Evolutionary conservation across 1,140 invertebrate species (phyloP).

Genomic region (Temnothorax longispinosus): DNA sequence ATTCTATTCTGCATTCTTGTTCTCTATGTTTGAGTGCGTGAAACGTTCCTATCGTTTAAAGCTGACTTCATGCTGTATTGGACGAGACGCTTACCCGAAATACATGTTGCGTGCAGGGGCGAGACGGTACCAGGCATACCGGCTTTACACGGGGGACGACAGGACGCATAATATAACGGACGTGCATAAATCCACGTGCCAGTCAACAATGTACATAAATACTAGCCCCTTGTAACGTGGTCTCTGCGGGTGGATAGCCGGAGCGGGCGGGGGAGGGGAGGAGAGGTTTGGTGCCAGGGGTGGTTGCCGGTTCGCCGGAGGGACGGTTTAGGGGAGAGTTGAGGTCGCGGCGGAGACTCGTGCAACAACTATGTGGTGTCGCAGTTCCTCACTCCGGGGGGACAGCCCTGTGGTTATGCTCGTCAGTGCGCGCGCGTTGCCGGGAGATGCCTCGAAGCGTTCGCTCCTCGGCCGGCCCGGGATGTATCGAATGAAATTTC

Average conservation of each 20-base stretch:
- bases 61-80: constrained; percentile 64
- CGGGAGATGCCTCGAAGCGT: constrained; percentile 24
- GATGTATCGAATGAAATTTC: constrained; percentile 68
- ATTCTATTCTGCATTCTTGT: background rate
- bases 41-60: constrained; percentile 13
- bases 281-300: constrained; percentile 9
- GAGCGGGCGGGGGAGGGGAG: constrained; percentile 39
- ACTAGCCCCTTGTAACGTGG: constrained; percentile 82
- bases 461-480: background rate
- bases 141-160: constrained; percentile 81
- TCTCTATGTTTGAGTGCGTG: background rate
- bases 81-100: constrained; percentile 69
- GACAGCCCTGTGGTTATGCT: constrained; percentile 81
- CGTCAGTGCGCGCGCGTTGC: constrained; percentile 73
- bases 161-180: constrained; percentile 85
- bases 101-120: constrained; percentile 81
- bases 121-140: constrained; percentile 82
- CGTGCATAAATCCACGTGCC: constrained; percentile 85
- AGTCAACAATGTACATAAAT: constrained; percentile 86
- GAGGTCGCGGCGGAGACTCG: constrained; percentile 65
- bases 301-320: constrained; percentile 36
- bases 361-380: constrained; percentile 79
- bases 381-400: constrained; percentile 81
- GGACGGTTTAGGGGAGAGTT: constrained; percentile 60
- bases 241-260: constrained; percentile 71